Percentiles rank a stretch among this genome's conserved stretches.
phyloP scores from a whole-genome alignment of 2,797 vertebrate genomes.

The Pangasius krempfi region DNA sequence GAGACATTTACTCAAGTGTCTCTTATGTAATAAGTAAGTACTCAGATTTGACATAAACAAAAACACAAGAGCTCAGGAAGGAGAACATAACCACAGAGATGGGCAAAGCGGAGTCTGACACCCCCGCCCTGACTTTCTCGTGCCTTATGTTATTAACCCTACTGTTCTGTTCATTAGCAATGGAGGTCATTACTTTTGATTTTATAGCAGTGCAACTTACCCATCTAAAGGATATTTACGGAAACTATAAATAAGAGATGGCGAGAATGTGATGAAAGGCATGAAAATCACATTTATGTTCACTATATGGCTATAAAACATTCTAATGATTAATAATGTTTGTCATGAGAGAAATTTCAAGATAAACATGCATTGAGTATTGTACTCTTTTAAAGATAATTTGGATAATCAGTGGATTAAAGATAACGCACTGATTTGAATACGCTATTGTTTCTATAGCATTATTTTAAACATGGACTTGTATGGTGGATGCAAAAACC shows the following conservation, averaged over 20 bases:
- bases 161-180: not conserved
- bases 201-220: not conserved
- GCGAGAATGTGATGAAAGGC: not conserved
- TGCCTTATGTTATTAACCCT: constrained; percentile 62
- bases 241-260: constrained; percentile 6
- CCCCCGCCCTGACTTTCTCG: constrained; percentile 83
- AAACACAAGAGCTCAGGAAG: constrained; percentile 84
- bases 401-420: too few relatives aligned
- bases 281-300: not conserved
- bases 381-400: not conserved
- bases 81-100: constrained; percentile 89
- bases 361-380: not conserved
- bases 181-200: not conserved
- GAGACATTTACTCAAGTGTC: not conserved
- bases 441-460: not conserved
- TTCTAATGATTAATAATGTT: not conserved
- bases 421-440: not conserved
- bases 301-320: not conserved
- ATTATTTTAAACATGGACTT: not conserved
- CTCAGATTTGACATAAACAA: not conserved
- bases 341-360: not conserved
- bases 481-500: not conserved
- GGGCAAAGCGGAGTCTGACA: constrained; percentile 89
- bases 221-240: not conserved
- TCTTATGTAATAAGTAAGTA: not conserved